Evolutionary conservation across 1,140 invertebrate genomes (phyloP), one percentile per base, ranked within the genome.

Genomic region (Hylaeus volcanicus): DNA sequence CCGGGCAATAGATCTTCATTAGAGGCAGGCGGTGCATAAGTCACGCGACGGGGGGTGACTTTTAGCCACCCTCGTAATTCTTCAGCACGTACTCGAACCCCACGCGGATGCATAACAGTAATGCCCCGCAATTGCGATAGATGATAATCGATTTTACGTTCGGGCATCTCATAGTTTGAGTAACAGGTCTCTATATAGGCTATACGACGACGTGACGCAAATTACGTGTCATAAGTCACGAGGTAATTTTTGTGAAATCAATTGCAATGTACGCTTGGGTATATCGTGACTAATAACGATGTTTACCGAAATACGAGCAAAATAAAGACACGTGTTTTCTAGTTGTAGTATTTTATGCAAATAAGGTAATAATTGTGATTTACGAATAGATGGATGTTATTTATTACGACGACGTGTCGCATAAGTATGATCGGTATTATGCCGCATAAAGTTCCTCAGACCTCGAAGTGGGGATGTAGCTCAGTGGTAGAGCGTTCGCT

Each of bases 401-500:
- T 48, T 6, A 48, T 48, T 48, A 48, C 45, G 45, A 6, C 5
- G 45, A 48, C 4, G 45, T 48, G 45, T 48, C 3, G 0, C 11
- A 14, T 26, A 11, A 5, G 3, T 0, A 0, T 1, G 11, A 39
- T 39, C 41, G 1, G 0, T 56, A 0, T 6, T 9, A 1, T 0
- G 1, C 6, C 0, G 0, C 26, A 61, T 9, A 37, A 5, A 15
- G 4, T 41, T 9, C 1, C 0, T 0, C 0, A 1, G 1, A 14
- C n/a, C 0, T 12, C 70, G 39, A 56, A 9, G 1, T 0, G 91
- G 90, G 91, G 91, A 92, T 92, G 91, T 92, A 92, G 91, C 91
- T 91, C 91, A 92, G 91, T 91, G 91, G 91, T 91, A 92, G 90
- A 92, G 95, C 95, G 95, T 95, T 95, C 94, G 95, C 95, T 95